Evolutionary conservation across 2,797 vertebrate species (phyloP), one percentile per base, ranked within the genome.

Genomic region (Phataginus tetradactyla): DNA sequence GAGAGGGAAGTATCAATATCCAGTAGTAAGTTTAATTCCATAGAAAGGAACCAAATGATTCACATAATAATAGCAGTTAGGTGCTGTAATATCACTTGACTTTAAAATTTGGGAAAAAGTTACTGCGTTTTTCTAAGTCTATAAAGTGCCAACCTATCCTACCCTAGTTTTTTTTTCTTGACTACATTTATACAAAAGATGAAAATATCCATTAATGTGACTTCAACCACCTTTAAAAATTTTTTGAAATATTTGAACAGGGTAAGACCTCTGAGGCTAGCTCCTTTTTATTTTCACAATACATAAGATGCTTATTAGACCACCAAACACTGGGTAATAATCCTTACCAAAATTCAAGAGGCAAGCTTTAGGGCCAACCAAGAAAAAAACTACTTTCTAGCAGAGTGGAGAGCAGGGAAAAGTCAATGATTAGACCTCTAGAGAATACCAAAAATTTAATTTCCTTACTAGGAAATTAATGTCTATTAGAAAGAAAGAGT

Each of bases 381-480:
- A 17, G 27, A 92, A 91, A 3, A 3, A 45, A 51, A 15, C 0
- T 45, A 77, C 14, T 57, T 21, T 14, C 39, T 71, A 77, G 20
- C 1, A 29, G 53, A 86, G 27, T 49, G 8, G 0, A 90, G 72
- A 80, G 5, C 37, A 42, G 49, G 87, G 86, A 79, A 9, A 94
- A 90, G 90, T 7, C 39, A 77, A 20, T 3, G 79, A n/a, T 45
- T 87, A 59, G 34, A 4, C 29, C 72, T 81, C 77, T 21, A 69
- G 81, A 88, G 4, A 68, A 42, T 17, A 27, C 9, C 59, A 59
- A 69, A 91, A 80, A 18, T 39, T 88, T 8, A n/a, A 57, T 81
- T 95, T 94, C 37, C 66, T 77, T 86, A 94, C 12, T 1, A 85
- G 7, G 8, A 95, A 95, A 78, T 71, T 69, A 94, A 53, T 7